Evolutionary conservation across 2,888 invertebrate genomes (phyloP).

Genomic region (Troides aeacus): DNA sequence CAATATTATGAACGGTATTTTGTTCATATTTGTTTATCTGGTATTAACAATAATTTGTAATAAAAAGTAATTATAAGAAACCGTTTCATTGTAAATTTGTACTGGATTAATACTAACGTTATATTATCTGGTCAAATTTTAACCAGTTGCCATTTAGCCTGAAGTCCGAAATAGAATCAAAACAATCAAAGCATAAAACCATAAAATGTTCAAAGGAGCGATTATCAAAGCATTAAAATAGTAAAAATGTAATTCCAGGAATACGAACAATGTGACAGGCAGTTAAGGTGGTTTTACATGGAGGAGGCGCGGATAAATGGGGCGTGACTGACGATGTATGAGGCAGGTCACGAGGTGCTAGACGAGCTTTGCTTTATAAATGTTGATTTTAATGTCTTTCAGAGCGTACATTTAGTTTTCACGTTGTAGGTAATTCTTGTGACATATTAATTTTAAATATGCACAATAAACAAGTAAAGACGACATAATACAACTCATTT

Average conservation of each 20-base stretch:
- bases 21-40: background rate
- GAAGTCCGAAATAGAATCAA: background rate
- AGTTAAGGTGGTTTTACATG: slow-evolving; percentile 50
- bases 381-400: slow-evolving; percentile 16
- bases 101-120: no score
- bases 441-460: background rate
- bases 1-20: background rate
- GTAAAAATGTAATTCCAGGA: slow-evolving; percentile 35
- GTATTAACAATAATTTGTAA: no score
- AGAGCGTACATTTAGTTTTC: background rate
- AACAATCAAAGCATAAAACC: slow-evolving; percentile 11
- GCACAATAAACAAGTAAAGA: background rate
- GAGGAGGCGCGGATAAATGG: slow-evolving; percentile 58
- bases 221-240: slow-evolving; percentile 19
- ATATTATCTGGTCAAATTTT: background rate
- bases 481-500: no score
- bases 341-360: slow-evolving; percentile 61
- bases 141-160: background rate
- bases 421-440: background rate
- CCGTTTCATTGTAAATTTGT: no score
- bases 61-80: no score
- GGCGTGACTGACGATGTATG: slow-evolving; percentile 64
- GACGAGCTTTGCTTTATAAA: slow-evolving; percentile 29
- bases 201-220: slow-evolving; percentile 13
- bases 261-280: slow-evolving; percentile 46